A percentile compares a stretch with the other conserved stretches of the same genome.
Evolutionary conservation across 2,113 vertebrate genomes (phyloP).

Genomic region (Coracopsis vasa): DNA sequence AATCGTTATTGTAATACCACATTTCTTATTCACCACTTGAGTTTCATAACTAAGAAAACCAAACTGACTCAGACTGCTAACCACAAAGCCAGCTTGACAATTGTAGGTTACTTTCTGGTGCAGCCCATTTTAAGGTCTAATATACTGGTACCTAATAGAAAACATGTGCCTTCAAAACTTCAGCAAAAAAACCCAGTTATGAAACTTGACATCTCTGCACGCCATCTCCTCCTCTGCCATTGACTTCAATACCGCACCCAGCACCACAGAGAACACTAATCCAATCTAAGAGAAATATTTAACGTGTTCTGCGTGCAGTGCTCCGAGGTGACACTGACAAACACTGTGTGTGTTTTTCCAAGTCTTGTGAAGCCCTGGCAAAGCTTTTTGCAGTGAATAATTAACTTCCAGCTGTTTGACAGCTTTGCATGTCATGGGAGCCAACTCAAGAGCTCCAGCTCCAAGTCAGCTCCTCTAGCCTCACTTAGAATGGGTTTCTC

Average conservation of each 20-base stretch:
- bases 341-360: neutral
- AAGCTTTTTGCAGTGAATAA: neutral
- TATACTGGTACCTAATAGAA: neutral
- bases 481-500: neutral
- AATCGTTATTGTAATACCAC: neutral
- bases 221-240: neutral
- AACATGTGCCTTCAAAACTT: neutral
- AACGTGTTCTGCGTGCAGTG: neutral
- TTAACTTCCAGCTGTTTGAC: conserved; percentile 12
- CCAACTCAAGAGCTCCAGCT: neutral
- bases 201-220: neutral
- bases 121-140: neutral
- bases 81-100: neutral
- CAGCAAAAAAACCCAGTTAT: neutral
- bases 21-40: neutral
- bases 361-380: neutral
- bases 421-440: neutral
- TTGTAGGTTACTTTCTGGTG: neutral
- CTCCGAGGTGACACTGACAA: neutral
- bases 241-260: neutral
- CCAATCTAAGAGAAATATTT: neutral
- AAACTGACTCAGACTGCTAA: neutral
- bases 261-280: neutral
- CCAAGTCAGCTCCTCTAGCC: neutral
- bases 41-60: neutral